phyloP scores from a whole-genome alignment of 64 coral and sea anemone species.

The Cladopsammia gracilis region DNA sequence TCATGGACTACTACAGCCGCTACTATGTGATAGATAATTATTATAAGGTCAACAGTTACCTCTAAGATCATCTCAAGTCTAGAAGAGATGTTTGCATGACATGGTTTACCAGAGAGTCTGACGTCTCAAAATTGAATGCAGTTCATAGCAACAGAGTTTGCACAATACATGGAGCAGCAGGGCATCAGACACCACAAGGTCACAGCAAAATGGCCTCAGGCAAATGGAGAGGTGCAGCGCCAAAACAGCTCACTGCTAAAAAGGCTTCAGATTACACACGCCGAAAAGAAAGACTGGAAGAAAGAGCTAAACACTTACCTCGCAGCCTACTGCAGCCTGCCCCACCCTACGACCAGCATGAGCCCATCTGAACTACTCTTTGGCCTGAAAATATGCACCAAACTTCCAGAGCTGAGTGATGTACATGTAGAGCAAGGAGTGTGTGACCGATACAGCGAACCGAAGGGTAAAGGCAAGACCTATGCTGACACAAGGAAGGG shows the following conservation, averaged over 20 bases:
- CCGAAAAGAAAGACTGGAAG: slow-evolving; percentile 31
- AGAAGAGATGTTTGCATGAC: neutral
- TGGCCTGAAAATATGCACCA: slow-evolving; percentile 34
- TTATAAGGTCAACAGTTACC: too few relatives aligned
- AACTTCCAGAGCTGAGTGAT: slow-evolving; percentile 38
- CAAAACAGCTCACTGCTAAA: slow-evolving; percentile 48
- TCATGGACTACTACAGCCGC: too few relatives aligned
- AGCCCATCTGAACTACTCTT: slow-evolving; percentile 42
- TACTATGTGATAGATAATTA: too few relatives aligned
- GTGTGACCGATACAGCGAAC: slow-evolving; percentile 20
- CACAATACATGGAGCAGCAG: slow-evolving; percentile 6
- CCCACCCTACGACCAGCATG: slow-evolving; percentile 21
- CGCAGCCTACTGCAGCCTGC: neutral
- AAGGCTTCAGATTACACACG: slow-evolving; percentile 21
- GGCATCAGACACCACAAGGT: slow-evolving; percentile 16
- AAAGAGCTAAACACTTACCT: slow-evolving; percentile 29
- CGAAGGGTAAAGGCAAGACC: slow-evolving; percentile 19
- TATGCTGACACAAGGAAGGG: neutral
- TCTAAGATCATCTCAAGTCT: neutral
- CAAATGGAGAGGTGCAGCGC: slow-evolving; percentile 16
- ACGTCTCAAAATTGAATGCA: slow-evolving; percentile 16
- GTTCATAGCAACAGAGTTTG: neutral
- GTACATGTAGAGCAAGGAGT: slow-evolving; percentile 33
- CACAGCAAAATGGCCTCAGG: slow-evolving; percentile 23
- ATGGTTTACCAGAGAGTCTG: neutral